These are phyloP conservation scores for Muraenolepis orangiensis DNA, from an alignment of 2,797 vertebrate species.

Conservation along the genomic window DNA sequence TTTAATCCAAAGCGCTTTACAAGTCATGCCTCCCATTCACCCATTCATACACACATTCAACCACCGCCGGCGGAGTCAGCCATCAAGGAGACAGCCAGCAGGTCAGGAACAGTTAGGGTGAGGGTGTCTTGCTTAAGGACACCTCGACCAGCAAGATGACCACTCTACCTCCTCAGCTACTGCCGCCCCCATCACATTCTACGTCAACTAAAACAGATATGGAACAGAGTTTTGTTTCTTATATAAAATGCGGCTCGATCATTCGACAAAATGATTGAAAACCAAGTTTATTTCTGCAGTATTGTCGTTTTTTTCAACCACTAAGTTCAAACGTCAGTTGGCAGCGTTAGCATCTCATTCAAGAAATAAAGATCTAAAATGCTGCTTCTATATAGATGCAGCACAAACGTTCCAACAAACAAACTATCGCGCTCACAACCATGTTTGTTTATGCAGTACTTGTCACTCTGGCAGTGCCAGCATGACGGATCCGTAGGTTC, in stretches of 20 bases:
- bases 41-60: too few species aligned
- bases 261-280: neutral
- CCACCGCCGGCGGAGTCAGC: too few species aligned
- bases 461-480: neutral
- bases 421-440: neutral
- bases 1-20: too few species aligned
- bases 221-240: neutral
- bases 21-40: too few species aligned
- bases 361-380: neutral
- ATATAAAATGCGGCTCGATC: neutral
- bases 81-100: too few species aligned
- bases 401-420: neutral
- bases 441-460: neutral
- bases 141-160: too few species aligned
- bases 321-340: slow-evolving; percentile 2
- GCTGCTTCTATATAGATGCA: neutral
- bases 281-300: slow-evolving; percentile 6
- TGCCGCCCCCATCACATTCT: too few species aligned
- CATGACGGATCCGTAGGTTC: neutral
- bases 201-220: neutral
- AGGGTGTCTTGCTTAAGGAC: too few species aligned
- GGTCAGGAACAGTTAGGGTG: too few species aligned
- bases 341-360: neutral
- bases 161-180: too few species aligned
- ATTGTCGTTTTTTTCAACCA: slow-evolving; percentile 40